A percentile compares a stretch with the other conserved stretches of the same genome.
Evolutionary conservation across 2,113 vertebrate species (phyloP).

Genomic region (Eptesicus fuscus): DNA sequence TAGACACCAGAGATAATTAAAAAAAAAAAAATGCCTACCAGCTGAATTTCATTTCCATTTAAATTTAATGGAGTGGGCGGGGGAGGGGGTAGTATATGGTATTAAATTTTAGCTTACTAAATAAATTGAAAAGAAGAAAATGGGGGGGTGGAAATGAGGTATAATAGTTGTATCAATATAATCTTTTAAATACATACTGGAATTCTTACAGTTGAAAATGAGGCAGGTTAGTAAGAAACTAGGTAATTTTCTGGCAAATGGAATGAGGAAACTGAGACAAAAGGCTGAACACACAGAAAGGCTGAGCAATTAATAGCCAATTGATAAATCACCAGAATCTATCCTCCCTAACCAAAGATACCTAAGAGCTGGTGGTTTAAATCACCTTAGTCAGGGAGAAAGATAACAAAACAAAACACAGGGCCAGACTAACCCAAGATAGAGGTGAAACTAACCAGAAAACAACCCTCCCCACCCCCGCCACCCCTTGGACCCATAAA

Average conservation of each 20-base stretch:
- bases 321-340: not conserved
- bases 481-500: not conserved
- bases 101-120: constrained; percentile 24
- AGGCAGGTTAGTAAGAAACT: not conserved
- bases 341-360: not conserved
- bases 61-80: not conserved
- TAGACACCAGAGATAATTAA: not conserved
- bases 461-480: not conserved
- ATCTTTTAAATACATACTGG: not conserved
- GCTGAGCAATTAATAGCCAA: not conserved
- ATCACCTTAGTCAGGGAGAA: not conserved
- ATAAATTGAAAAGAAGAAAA: not conserved
- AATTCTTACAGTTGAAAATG: not conserved
- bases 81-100: not conserved
- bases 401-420: not conserved
- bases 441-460: not conserved
- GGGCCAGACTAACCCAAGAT: not conserved
- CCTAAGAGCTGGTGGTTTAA: not conserved
- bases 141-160: not conserved
- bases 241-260: not conserved
- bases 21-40: not conserved
- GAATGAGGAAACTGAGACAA: not conserved
- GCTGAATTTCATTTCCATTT: constrained; percentile 4
- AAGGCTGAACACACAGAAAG: not conserved
- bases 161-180: not conserved